phyloP scores from a whole-genome alignment of 2,888 invertebrate genomes.

The Diplazon laetatorius region DNA sequence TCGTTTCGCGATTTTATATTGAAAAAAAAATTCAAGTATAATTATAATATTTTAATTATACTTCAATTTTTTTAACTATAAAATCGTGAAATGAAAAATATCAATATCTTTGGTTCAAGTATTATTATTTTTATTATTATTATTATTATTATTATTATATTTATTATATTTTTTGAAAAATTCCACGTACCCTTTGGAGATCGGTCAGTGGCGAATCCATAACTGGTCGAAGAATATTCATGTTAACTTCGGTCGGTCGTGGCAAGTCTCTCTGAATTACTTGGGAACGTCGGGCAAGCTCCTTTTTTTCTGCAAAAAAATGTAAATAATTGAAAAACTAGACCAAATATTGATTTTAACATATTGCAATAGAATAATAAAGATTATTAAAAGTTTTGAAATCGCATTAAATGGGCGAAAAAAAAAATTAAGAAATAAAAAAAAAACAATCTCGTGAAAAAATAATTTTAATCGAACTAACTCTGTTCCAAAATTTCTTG shows the following conservation, averaged over 20 bases:
- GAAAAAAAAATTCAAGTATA: too few species aligned
- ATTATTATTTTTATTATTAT: constrained; percentile 17
- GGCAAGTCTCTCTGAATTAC: constrained; percentile 94
- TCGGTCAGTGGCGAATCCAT: constrained; percentile 91
- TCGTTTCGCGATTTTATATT: too few species aligned
- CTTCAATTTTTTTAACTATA: too few species aligned
- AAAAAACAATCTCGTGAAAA: not conserved
- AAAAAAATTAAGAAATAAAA: not conserved
- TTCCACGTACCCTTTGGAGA: constrained; percentile 87
- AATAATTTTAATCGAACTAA: constrained; percentile 72
- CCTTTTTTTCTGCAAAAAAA: constrained; percentile 84
- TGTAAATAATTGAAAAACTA: constrained; percentile 66
- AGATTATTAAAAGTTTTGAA: too few species aligned
- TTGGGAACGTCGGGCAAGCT: constrained; percentile 90
- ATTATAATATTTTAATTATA: too few species aligned
- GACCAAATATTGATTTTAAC: too few species aligned
- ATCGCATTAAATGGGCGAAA: too few species aligned
- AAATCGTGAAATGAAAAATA: too few species aligned
- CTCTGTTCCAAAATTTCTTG: constrained; percentile 89
- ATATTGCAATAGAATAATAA: too few species aligned
- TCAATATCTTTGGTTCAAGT: too few species aligned
- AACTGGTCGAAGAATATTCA: constrained; percentile 90
- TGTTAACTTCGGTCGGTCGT: constrained; percentile 91
- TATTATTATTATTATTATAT: constrained; percentile 12
- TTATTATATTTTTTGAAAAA: too few species aligned